phyloP scores from a whole-genome alignment of 1,140 invertebrate species.

The Trachymyrmex septentrionalis region DNA sequence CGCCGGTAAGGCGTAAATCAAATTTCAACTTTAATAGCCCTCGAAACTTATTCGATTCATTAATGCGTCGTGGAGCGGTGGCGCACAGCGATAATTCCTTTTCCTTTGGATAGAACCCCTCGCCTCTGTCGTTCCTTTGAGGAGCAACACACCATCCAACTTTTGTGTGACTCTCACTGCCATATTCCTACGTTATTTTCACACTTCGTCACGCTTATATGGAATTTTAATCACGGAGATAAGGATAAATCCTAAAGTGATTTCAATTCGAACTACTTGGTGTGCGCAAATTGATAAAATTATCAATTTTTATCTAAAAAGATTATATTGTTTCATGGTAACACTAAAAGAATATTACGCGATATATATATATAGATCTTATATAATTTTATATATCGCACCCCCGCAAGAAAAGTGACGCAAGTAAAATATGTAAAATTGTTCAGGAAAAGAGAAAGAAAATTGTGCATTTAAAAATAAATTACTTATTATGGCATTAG shows the following conservation, averaged over 20 bases:
- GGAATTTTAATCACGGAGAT: slow-evolving; percentile 32
- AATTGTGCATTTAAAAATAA: too few species aligned
- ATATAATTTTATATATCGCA: not conserved
- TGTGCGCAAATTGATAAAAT: not conserved
- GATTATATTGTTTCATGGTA: not conserved
- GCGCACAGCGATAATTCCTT: slow-evolving; percentile 69
- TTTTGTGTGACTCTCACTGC: slow-evolving; percentile 33
- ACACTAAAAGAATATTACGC: not conserved
- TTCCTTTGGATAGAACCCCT: not conserved
- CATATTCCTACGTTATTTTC: slow-evolving; percentile 39
- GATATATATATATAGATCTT: not conserved
- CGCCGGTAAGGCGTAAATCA: slow-evolving; percentile 72
- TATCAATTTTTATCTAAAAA: not conserved
- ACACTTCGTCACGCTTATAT: slow-evolving; percentile 55
- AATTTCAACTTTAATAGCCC: slow-evolving; percentile 79
- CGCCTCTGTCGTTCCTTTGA: slow-evolving; percentile 15
- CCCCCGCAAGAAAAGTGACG: too few species aligned
- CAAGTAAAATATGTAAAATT: too few species aligned
- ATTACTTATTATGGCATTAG: too few species aligned
- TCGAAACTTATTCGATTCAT: slow-evolving; percentile 79
- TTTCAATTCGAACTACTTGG: not conserved
- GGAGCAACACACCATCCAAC: slow-evolving; percentile 32
- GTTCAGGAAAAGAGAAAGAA: too few species aligned
- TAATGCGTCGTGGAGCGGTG: slow-evolving; percentile 68
- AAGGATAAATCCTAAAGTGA: not conserved